These are phyloP conservation scores for Sebastolobus altivelis DNA, from an alignment of 2,797 vertebrate species.

Conservation along the genomic window DNA sequence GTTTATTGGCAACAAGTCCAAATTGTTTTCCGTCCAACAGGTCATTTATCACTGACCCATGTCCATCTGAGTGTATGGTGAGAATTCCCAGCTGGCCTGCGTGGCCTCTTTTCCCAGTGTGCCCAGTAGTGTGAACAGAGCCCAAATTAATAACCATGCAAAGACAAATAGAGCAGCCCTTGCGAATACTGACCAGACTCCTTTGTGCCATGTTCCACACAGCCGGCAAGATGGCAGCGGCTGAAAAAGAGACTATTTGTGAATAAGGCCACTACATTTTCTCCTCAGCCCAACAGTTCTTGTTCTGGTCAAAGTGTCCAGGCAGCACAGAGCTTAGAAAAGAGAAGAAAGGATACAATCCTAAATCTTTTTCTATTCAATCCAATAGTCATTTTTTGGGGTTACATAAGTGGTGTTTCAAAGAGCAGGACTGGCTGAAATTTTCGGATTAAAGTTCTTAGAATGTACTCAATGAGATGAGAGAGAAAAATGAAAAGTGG, in stretches of 20 bases:
- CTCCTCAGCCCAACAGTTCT: constrained; percentile 17
- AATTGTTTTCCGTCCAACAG: constrained; percentile 47
- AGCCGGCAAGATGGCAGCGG: constrained; percentile 44
- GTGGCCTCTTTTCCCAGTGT: constrained; percentile 63
- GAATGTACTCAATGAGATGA: constrained; percentile 51
- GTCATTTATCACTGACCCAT: constrained; percentile 40
- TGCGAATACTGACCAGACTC: constrained; percentile 55
- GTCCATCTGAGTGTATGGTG: constrained; percentile 33
- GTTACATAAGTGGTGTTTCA: constrained; percentile 60
- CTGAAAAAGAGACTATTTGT: constrained; percentile 54
- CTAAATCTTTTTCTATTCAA: constrained; percentile 40
- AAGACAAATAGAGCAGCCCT: constrained; percentile 61
- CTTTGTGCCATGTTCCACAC: constrained; percentile 67
- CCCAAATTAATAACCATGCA: constrained; percentile 68
- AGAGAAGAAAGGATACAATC: constrained; percentile 21
- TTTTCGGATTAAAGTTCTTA: constrained; percentile 62
- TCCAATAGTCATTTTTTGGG: constrained; percentile 31
- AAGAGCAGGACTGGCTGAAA: constrained; percentile 52
- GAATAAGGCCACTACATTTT: constrained; percentile 41
- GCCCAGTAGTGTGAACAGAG: constrained; percentile 36
- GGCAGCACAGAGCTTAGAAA: constrained; percentile 10
- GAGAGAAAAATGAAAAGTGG: constrained; percentile 35
- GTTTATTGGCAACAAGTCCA: constrained; percentile 34
- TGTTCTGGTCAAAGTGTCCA: constrained; percentile 49
- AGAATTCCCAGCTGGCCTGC: constrained; percentile 53